phyloP scores from a whole-genome alignment of 2,797 vertebrate species.

The Cyprinodon diabolis region DNA sequence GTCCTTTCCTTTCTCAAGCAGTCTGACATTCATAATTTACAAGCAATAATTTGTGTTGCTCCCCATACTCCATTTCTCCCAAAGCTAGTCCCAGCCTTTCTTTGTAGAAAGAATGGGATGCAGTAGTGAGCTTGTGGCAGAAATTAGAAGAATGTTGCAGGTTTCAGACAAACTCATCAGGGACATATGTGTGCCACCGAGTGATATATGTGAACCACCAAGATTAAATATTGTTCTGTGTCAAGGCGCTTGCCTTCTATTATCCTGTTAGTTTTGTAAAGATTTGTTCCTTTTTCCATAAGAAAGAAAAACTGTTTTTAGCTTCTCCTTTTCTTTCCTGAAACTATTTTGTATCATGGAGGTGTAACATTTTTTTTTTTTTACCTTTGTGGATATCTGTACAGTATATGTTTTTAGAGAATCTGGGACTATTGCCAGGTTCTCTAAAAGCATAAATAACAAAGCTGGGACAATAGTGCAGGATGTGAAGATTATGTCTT shows the following conservation, averaged over 20 bases:
- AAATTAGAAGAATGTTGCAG: slow-evolving; percentile 28
- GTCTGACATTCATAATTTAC: slow-evolving; percentile 61
- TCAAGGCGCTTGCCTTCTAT: slow-evolving; percentile 46
- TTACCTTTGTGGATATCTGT: too few species aligned
- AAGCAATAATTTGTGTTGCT: slow-evolving; percentile 44
- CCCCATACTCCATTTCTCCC: slow-evolving; percentile 28
- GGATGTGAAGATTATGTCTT: too few species aligned
- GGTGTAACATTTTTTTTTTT: neutral
- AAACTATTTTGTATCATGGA: neutral
- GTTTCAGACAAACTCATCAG: slow-evolving; percentile 60
- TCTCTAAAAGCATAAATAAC: too few species aligned
- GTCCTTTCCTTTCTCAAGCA: slow-evolving; percentile 43
- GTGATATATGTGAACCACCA: slow-evolving; percentile 33
- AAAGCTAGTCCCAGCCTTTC: slow-evolving; percentile 37
- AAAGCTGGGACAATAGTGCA: too few species aligned
- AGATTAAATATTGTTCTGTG: slow-evolving; percentile 51
- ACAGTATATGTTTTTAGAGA: too few species aligned
- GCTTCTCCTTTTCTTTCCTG: neutral
- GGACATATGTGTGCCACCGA: slow-evolving; percentile 34
- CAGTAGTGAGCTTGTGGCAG: slow-evolving; percentile 18
- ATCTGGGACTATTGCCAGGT: too few species aligned
- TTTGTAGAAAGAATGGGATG: slow-evolving; percentile 37
- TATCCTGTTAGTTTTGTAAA: slow-evolving; percentile 29
- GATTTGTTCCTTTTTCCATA: slow-evolving; percentile 29
- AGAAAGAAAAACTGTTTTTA: neutral